Conservation (phyloP, 1,140 invertebrate species). For the Anagrus nilaparvatae region DNA sequence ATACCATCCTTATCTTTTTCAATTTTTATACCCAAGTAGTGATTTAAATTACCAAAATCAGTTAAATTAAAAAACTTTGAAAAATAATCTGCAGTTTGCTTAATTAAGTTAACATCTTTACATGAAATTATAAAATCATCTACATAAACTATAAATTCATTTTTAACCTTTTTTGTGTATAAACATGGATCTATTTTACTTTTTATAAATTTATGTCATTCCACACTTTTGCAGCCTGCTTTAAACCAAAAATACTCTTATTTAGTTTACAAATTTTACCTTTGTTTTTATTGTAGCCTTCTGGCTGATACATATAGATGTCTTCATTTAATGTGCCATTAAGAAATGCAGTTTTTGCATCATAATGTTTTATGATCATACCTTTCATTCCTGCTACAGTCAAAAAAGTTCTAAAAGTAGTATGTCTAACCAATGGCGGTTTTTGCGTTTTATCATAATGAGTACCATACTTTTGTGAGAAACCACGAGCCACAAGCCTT, state of each 20-base stretch:
- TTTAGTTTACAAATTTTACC: constrained; percentile 22
- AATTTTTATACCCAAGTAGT: no score
- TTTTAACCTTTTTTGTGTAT: not conserved
- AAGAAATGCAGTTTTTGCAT: constrained; percentile 29
- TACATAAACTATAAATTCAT: constrained; percentile 1
- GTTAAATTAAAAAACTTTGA: no score
- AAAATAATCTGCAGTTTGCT: no score
- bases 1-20: no score
- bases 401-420: constrained; percentile 18
- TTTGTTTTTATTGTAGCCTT: constrained; percentile 14
- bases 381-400: constrained; percentile 1
- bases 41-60: no score
- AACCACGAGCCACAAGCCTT: constrained; percentile 12
- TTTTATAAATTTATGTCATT: constrained; percentile 4
- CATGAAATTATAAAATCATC: constrained; percentile 1
- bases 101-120: no score
- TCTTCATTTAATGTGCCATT: constrained; percentile 27
- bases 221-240: constrained; percentile 7
- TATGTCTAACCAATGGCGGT: constrained; percentile 20
- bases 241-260: constrained; percentile 8
- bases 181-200: not conserved
- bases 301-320: constrained; percentile 34
- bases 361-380: constrained; percentile 24
- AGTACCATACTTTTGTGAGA: constrained; percentile 14
- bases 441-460: constrained; percentile 25